Evolutionary conservation across 2,797 vertebrate species (phyloP).

Genomic region (Tinamus major): DNA sequence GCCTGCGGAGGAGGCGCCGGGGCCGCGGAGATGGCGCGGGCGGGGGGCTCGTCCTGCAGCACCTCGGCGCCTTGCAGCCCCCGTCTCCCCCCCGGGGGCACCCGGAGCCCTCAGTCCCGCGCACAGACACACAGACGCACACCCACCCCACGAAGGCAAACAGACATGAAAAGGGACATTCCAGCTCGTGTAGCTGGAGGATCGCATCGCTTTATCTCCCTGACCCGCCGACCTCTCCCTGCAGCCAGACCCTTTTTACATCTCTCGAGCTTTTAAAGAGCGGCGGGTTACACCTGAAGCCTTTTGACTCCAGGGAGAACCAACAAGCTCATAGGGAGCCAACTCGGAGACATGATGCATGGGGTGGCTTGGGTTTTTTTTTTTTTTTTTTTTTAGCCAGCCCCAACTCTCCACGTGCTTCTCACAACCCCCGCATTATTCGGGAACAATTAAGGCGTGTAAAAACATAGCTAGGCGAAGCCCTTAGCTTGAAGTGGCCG

Average conservation of each 20-base stretch:
- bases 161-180: not conserved
- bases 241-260: not conserved
- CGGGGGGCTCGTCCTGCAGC: not conserved
- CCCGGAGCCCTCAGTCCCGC: not conserved
- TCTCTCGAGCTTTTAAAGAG: not conserved
- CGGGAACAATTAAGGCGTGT: conserved; percentile 16
- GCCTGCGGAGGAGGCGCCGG: conserved; percentile 14
- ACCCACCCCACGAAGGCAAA: too few species aligned
- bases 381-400: not conserved
- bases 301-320: not conserved
- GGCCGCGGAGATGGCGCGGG: not conserved
- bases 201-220: not conserved
- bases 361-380: not conserved
- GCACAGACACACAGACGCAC: rapidly evolving
- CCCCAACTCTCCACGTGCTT: conserved; percentile 14
- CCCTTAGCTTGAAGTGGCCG: not conserved
- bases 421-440: not conserved
- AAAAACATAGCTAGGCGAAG: conserved; percentile 32
- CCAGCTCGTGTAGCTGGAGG: not conserved
- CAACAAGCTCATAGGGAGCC: not conserved
- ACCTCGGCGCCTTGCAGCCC: not conserved
- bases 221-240: not conserved
- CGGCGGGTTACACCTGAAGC: not conserved
- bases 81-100: not conserved
- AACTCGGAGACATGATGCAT: not conserved